Conservation (phyloP, 2,113 vertebrate genomes). For the Axis porcinus region DNA sequence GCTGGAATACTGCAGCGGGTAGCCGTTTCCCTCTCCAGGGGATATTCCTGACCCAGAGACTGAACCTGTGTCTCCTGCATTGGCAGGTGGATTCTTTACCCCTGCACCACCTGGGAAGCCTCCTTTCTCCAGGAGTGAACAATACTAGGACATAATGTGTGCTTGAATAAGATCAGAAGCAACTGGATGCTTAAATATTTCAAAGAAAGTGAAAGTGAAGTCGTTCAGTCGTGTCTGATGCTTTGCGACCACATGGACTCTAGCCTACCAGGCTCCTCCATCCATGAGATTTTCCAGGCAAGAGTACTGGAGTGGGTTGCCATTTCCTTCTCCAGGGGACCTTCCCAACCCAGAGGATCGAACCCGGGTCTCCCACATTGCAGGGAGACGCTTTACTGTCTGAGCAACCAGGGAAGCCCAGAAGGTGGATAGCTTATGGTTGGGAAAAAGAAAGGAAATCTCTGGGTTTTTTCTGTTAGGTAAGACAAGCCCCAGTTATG, state of each 20-base stretch:
- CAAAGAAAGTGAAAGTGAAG: background rate
- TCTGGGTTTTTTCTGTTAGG: background rate
- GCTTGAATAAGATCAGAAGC: background rate
- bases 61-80: background rate
- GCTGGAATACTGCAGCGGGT: background rate
- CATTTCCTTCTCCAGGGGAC: background rate
- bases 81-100: background rate
- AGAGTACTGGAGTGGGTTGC: background rate
- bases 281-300: background rate
- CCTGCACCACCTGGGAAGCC: background rate
- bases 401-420: background rate
- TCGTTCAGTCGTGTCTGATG: background rate
- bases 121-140: background rate
- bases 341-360: background rate
- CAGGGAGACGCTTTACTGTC: background rate
- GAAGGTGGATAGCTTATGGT: background rate
- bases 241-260: background rate
- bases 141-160: background rate
- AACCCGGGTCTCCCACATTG: rapidly evolving
- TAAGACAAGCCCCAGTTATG: background rate
- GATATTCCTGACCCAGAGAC: background rate
- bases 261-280: background rate
- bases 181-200: background rate
- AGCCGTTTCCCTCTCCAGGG: background rate
- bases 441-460: background rate